Conservation (phyloP, 2,113 vertebrate species). For the Microcebus griseorufus region DNA sequence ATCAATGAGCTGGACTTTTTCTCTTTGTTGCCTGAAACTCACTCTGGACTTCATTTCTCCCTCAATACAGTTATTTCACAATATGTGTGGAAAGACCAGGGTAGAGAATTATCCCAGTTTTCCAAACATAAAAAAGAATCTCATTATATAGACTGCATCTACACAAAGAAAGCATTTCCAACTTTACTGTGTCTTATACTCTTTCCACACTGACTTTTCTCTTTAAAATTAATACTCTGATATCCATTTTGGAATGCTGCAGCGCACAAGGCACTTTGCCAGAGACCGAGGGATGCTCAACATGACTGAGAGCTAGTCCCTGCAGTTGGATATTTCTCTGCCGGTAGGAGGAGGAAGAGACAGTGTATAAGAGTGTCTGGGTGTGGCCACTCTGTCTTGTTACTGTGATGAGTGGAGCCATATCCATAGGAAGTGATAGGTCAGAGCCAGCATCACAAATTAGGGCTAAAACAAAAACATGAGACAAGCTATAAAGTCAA, state of each 20-base stretch:
- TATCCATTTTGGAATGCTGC: background rate
- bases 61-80: background rate
- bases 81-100: background rate
- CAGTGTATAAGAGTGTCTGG: constrained; percentile 40
- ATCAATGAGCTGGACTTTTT: background rate
- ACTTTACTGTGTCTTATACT: background rate
- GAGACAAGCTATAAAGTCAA: background rate
- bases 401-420: constrained; percentile 69
- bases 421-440: constrained; percentile 69
- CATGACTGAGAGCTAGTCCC: background rate
- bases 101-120: constrained; percentile 5
- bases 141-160: background rate
- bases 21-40: background rate
- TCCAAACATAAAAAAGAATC: background rate
- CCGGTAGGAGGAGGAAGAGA: background rate
- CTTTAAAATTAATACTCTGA: background rate
- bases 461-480: constrained; percentile 70
- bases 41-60: background rate
- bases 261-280: background rate
- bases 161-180: background rate
- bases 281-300: background rate
- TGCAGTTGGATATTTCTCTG: background rate
- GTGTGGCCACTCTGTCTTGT: constrained; percentile 65
- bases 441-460: constrained; percentile 75
- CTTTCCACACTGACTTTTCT: background rate